Conservation (phyloP, 2,888 invertebrate species). For the Dione vanillae region DNA sequence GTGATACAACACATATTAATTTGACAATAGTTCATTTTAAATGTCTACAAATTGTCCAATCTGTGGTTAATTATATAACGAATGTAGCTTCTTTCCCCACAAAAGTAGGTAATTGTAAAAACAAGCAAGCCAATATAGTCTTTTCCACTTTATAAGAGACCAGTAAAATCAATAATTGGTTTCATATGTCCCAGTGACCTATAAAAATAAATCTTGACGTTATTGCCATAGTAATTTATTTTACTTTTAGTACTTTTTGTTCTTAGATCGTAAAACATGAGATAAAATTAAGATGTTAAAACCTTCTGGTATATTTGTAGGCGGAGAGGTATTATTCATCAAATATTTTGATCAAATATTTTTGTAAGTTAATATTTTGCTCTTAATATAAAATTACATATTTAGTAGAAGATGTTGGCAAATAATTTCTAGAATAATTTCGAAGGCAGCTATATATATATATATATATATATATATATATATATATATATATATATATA, state of each 20-base stretch:
- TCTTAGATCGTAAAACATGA: constrained; percentile 12
- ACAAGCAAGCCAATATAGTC: neutral
- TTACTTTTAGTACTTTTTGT: constrained; percentile 18
- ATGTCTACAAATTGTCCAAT: too few species aligned
- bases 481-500: too few species aligned
- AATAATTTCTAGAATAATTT: too few species aligned
- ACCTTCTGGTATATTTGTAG: neutral
- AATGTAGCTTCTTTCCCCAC: neutral
- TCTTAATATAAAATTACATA: too few species aligned
- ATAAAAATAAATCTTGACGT: constrained; percentile 24
- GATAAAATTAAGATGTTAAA: constrained; percentile 12
- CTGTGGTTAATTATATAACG: neutral
- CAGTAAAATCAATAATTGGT: constrained; percentile 19
- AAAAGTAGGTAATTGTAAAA: constrained; percentile 6
- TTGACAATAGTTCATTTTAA: too few species aligned
- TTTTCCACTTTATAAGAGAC: constrained; percentile 1
- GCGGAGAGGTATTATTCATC: neutral
- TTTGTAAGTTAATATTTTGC: too few species aligned
- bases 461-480: too few species aligned
- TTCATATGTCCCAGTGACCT: constrained; percentile 24
- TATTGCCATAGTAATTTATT: constrained; percentile 12
- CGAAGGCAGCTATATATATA: too few species aligned
- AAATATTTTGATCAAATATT: neutral
- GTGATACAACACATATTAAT: too few species aligned
- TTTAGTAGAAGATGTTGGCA: too few species aligned